Evolutionary conservation across 2,113 vertebrate genomes (phyloP).

Genomic region (Gymnogyps californianus): DNA sequence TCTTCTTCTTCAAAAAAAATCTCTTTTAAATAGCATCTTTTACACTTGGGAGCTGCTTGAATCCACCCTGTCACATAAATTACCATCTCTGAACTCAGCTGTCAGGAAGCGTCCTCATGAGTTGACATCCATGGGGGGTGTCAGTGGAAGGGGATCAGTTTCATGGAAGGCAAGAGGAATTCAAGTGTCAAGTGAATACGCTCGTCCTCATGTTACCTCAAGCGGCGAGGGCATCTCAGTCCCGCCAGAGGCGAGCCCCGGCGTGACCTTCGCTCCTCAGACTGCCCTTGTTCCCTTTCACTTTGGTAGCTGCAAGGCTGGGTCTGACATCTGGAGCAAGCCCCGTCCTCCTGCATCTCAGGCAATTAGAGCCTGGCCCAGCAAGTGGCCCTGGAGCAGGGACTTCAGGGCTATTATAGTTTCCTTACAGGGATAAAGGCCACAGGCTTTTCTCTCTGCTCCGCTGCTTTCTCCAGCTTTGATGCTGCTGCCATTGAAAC

Average conservation of each 20-base stretch:
- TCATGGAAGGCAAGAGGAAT: background rate
- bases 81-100: background rate
- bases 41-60: constrained; percentile 18
- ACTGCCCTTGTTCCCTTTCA: background rate
- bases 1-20: background rate
- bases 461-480: background rate
- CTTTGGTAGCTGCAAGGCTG: background rate
- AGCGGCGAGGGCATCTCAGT: background rate
- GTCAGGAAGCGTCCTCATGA: background rate
- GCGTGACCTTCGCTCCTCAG: background rate
- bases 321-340: background rate
- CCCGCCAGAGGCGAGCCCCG: fast-evolving
- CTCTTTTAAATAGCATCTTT: constrained; percentile 16
- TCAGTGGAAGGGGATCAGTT: constrained; percentile 7
- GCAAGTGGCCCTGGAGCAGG: background rate
- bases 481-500: background rate
- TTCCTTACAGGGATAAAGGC: background rate
- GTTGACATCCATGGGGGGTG: background rate
- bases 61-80: constrained; percentile 41
- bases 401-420: background rate
- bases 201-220: background rate
- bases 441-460: background rate
- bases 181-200: background rate
- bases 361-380: background rate
- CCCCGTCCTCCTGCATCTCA: background rate